A percentile compares a stretch with the other conserved stretches of the same genome.
These are phyloP conservation scores for Aurelia sp. DNA, from an alignment of 30 jellyfish, hydroid and myxozoan species.

Conservation along the genomic window DNA sequence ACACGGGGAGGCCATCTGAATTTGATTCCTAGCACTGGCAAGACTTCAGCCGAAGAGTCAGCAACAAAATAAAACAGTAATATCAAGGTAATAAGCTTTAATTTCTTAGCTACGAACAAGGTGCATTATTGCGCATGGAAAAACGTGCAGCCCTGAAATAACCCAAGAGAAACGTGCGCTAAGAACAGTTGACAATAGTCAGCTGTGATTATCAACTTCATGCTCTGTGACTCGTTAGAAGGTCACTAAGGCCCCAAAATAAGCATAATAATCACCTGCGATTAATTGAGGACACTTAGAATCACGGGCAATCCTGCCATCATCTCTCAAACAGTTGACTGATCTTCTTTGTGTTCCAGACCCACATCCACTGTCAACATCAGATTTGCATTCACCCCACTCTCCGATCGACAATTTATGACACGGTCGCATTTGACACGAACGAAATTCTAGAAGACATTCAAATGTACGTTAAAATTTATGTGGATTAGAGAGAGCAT, in stretches of 20 bases:
- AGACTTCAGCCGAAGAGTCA: too few relatives aligned
- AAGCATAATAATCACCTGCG: constrained; percentile 14
- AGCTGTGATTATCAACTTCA: constrained; percentile 20
- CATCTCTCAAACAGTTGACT: constrained; percentile 64
- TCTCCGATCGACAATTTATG: constrained; percentile 20
- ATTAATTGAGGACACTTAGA: constrained; percentile 29
- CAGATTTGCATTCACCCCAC: constrained; percentile 53
- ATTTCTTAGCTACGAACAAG: too few relatives aligned
- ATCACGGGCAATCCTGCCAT: constrained; percentile 57
- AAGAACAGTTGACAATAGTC: too few relatives aligned
- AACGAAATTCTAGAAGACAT: constrained; percentile 48
- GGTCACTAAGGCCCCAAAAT: neutral
- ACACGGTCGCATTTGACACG: constrained; percentile 71
- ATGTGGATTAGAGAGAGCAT: too few relatives aligned
- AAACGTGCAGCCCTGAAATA: too few relatives aligned
- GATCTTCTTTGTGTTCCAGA: constrained; percentile 39
- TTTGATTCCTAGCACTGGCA: too few relatives aligned
- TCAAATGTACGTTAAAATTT: too few relatives aligned
- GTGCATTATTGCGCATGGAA: too few relatives aligned
- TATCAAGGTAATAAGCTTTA: too few relatives aligned
- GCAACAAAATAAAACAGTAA: too few relatives aligned
- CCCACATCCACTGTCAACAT: constrained; percentile 51
- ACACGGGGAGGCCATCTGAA: too few relatives aligned
- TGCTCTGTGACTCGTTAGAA: neutral
- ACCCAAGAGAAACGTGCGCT: too few relatives aligned